Evolutionary conservation across 1,140 invertebrate genomes (phyloP).

Genomic region (Microplitis mediator): DNA sequence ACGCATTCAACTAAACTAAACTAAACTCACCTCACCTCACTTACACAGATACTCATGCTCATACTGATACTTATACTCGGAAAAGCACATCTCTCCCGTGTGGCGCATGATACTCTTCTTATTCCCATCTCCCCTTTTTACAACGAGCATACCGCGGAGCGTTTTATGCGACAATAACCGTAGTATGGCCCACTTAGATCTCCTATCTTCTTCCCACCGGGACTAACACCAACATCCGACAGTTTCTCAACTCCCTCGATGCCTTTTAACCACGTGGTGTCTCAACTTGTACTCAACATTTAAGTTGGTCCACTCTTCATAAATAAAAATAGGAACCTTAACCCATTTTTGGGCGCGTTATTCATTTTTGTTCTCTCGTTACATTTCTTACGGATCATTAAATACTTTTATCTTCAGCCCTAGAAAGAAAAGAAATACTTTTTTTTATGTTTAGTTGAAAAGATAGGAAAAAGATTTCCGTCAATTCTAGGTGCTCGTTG

Average conservation of each 20-base stretch:
- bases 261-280: neutral
- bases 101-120: too few relatives aligned
- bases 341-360: neutral
- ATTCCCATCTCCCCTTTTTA: constrained; percentile 28
- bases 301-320: too few relatives aligned
- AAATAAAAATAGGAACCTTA: neutral
- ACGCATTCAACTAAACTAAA: constrained; percentile 32
- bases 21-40: constrained; percentile 27
- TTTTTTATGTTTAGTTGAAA: constrained; percentile 24
- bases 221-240: constrained; percentile 43
- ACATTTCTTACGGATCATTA: neutral
- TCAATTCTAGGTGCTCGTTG: constrained; percentile 58
- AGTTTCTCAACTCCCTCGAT: constrained; percentile 50
- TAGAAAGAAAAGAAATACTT: constrained; percentile 36
- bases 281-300: neutral
- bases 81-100: too few relatives aligned
- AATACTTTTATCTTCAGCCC: too few relatives aligned
- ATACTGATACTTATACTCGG: constrained; percentile 22
- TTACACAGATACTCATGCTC: constrained; percentile 20
- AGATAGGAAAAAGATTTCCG: neutral
- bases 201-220: constrained; percentile 53
- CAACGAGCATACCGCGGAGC: constrained; percentile 39
- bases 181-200: constrained; percentile 65
- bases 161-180: constrained; percentile 62
- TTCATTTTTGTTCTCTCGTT: neutral